Percentiles rank a stretch among this genome's conserved stretches.
phyloP scores from a whole-genome alignment of 2,113 vertebrate genomes.

The Rattus rattus region DNA sequence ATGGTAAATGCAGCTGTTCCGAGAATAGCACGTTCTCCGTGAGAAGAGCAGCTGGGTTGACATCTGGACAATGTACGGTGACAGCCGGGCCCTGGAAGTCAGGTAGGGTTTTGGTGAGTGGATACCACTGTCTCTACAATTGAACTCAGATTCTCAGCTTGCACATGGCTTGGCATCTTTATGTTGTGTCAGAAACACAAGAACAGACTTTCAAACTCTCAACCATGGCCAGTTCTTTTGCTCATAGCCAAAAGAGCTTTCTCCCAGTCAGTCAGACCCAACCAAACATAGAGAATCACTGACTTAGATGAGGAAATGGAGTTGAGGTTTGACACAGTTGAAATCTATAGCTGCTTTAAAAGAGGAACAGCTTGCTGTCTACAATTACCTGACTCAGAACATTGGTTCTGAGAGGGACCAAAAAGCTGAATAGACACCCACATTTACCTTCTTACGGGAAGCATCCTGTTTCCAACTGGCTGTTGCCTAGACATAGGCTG shows the following conservation, averaged over 20 bases:
- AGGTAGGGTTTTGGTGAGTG: conserved; percentile 16
- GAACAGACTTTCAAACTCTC: background rate
- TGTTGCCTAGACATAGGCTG: rapidly evolving
- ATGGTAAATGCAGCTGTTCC: no score
- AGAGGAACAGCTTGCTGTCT: background rate
- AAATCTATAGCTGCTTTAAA: rapidly evolving
- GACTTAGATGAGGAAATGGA: background rate
- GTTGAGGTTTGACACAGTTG: rapidly evolving
- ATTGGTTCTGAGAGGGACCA: background rate
- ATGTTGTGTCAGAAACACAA: background rate
- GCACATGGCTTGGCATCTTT: rapidly evolving
- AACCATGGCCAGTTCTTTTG: background rate
- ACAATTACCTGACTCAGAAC: background rate
- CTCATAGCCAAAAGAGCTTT: background rate
- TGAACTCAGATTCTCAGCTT: rapidly evolving
- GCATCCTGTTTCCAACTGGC: background rate
- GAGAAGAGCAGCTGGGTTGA: background rate
- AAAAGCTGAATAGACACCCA: background rate
- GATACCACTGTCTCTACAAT: background rate
- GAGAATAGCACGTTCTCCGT: background rate
- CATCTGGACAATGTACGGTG: background rate
- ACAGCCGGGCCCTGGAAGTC: background rate
- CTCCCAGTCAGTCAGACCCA: background rate
- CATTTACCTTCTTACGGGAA: background rate
- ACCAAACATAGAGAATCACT: rapidly evolving